These are phyloP conservation scores for Caenorhabditis sinica DNA, from an alignment of 2,888 invertebrate genomes.

Conservation along the genomic window DNA sequence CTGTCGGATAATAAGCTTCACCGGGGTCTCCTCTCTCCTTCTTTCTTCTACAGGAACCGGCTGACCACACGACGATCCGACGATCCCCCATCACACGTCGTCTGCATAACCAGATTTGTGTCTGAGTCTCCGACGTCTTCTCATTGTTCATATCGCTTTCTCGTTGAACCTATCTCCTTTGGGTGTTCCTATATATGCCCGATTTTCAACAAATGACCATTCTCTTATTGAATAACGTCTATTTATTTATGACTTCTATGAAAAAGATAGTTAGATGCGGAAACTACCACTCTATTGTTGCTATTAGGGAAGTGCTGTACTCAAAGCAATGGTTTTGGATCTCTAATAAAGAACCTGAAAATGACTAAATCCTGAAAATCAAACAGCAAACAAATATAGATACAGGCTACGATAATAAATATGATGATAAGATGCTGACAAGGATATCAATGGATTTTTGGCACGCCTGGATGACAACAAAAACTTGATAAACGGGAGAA, in stretches of 20 bases:
- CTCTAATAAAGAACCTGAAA: not conserved
- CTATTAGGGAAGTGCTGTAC: not conserved
- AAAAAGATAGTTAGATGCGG: constrained; percentile 21
- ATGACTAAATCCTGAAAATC: not conserved
- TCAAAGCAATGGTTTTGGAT: not conserved
- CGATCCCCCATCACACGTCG: constrained; percentile 3
- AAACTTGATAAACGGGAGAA: constrained; percentile 33
- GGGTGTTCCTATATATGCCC: constrained; percentile 21
- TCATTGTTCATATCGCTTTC: constrained; percentile 1
- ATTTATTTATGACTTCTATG: constrained; percentile 32
- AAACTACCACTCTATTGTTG: not conserved
- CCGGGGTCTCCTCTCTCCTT: constrained; percentile 17
- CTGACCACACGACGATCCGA: constrained; percentile 39
- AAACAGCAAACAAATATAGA: constrained; percentile 25
- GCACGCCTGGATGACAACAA: constrained; percentile 29
- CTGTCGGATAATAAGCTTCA: constrained; percentile 49
- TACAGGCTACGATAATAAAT: constrained; percentile 5
- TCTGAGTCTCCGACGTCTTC: constrained; percentile 13
- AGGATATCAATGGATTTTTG: constrained; percentile 39
- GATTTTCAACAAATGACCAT: constrained; percentile 32
- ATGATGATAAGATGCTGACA: not conserved
- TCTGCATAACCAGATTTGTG: constrained; percentile 42
- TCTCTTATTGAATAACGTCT: constrained; percentile 19
- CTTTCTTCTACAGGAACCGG: constrained; percentile 43
- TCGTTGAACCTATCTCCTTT: constrained; percentile 2